Conservation (phyloP, 2,113 vertebrate genomes). For the Pangasianodon hypophthalmus region DNA sequence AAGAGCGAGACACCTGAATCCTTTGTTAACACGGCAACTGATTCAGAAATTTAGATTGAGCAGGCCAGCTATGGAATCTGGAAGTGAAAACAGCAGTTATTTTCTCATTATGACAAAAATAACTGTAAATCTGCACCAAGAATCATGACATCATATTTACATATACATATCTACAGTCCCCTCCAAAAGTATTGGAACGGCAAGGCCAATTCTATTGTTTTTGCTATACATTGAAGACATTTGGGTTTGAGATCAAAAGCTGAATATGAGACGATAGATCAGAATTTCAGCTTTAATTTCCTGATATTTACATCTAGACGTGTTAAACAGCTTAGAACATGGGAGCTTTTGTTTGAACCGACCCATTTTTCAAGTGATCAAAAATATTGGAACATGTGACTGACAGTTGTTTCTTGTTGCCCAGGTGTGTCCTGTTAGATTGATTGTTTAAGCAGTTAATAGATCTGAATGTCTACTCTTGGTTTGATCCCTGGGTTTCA, state of each 20-base stretch:
- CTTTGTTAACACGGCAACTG: background rate
- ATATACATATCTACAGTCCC: background rate
- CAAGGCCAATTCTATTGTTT: background rate
- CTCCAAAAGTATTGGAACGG: background rate
- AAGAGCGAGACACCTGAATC: background rate
- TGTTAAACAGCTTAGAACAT: background rate
- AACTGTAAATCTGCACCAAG: background rate
- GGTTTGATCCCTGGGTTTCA: background rate
- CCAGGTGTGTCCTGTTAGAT: background rate
- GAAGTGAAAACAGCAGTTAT: slow-evolving; percentile 19
- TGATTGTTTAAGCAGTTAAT: background rate
- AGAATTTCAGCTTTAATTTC: background rate
- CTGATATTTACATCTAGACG: background rate
- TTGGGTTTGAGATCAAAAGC: background rate
- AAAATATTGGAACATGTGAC: background rate
- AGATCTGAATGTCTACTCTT: background rate
- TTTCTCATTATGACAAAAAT: slow-evolving; percentile 6
- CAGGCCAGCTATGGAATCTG: slow-evolving; percentile 10
- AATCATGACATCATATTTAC: background rate
- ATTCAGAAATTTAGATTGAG: background rate
- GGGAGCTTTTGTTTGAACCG: background rate
- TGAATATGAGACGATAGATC: background rate
- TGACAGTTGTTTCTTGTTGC: background rate
- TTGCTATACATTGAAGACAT: background rate
- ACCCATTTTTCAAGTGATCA: background rate